Conservation (phyloP, 2,113 vertebrate species). For the Etheostoma spectabile region DNA sequence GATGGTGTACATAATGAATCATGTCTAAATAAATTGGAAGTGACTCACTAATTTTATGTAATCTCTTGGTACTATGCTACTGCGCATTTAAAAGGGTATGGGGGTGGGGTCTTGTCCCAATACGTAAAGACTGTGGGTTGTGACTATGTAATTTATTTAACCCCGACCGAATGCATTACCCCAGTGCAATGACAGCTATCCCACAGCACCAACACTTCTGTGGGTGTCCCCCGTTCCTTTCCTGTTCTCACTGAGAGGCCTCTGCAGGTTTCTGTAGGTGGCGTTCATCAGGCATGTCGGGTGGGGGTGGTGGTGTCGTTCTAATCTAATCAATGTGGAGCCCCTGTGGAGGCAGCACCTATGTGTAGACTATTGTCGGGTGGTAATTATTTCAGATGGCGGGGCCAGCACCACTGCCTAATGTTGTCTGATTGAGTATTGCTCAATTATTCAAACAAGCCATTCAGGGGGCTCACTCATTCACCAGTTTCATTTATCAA, state of each 20-base stretch:
- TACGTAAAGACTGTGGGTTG: neutral
- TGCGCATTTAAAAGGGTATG: constrained; percentile 30
- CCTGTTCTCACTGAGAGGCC: constrained; percentile 6
- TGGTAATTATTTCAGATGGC: constrained; percentile 75
- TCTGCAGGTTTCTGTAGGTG: constrained; percentile 51
- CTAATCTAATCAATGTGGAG: constrained; percentile 59
- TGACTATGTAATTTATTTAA: constrained; percentile 44
- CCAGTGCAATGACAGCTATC: constrained; percentile 12
- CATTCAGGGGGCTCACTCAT: constrained; percentile 63
- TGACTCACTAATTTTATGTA: constrained; percentile 34
- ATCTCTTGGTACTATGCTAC: constrained; percentile 34
- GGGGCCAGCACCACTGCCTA: constrained; percentile 51
- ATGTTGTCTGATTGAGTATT: constrained; percentile 79
- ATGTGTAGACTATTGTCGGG: constrained; percentile 63
- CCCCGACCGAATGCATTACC: constrained; percentile 17
- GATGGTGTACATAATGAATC: constrained; percentile 36
- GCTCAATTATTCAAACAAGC: constrained; percentile 84
- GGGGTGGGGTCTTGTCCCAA: neutral
- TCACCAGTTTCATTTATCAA: constrained; percentile 74
- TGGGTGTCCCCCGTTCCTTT: neutral
- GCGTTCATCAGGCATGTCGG: constrained; percentile 25
- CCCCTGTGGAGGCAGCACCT: constrained; percentile 60
- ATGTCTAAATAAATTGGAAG: constrained; percentile 54
- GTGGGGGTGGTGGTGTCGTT: constrained; percentile 48
- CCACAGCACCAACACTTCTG: constrained; percentile 37